phyloP scores from a whole-genome alignment of 2,888 invertebrate genomes.

The Ichneumon xanthorius region DNA sequence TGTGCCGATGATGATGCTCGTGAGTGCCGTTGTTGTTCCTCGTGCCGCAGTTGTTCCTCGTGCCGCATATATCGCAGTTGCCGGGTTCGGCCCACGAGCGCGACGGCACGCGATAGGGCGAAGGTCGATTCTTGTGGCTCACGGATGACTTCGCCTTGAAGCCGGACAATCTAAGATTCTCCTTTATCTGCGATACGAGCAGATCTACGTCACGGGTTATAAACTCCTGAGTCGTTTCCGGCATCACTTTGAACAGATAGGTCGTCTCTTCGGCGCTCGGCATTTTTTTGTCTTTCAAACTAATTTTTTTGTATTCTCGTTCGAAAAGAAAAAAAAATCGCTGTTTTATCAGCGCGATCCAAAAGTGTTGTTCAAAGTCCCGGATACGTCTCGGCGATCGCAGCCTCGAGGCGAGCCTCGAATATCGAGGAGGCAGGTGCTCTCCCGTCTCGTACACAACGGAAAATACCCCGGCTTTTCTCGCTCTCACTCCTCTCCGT shows the following conservation, averaged over 20 bases:
- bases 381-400: not conserved
- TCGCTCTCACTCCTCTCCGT: conserved; percentile 2
- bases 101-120: conserved; percentile 84
- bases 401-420: not conserved
- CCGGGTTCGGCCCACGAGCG: conserved; percentile 80
- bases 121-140: conserved; percentile 82
- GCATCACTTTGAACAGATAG: conserved; percentile 82
- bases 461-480: conserved; percentile 5
- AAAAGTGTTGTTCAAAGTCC: not conserved
- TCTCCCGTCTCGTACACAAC: conserved; percentile 5
- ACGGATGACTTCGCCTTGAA: conserved; percentile 82
- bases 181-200: conserved; percentile 89
- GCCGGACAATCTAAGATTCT: conserved; percentile 87
- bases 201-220: conserved; percentile 88
- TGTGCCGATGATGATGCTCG: conserved; percentile 59
- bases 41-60: conserved; percentile 71
- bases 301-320: not conserved
- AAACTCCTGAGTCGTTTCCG: conserved; percentile 83
- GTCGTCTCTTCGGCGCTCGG: conserved; percentile 83
- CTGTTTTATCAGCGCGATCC: conserved; percentile 5
- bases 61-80: conserved; percentile 76
- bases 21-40: conserved; percentile 68
- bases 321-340: not conserved
- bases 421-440: not conserved
- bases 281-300: conserved; percentile 72